Conservation (phyloP, 1,140 invertebrate species). For the silkworm (Bombyx mori) region ASM3026992v2 NC_085123.1:12017001-12017500, state of each 20-base stretch:
- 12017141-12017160: slow-evolving; percentile 87
- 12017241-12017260: slow-evolving; percentile 94
- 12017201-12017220: slow-evolving; percentile 77
- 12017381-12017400: slow-evolving; percentile 75
- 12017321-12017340: slow-evolving; percentile 61
- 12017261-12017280: slow-evolving; percentile 90
- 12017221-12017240: slow-evolving; percentile 83
- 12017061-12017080: slow-evolving; percentile 74
- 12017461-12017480: slow-evolving; percentile 74
- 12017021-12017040: slow-evolving; percentile 77
- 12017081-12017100: slow-evolving; percentile 82
- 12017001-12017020: slow-evolving; percentile 80
- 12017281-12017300: slow-evolving; percentile 71
- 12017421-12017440: slow-evolving; percentile 77
- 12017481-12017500: slow-evolving; percentile 75
- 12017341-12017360: slow-evolving; percentile 71
- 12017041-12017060: slow-evolving; percentile 59
- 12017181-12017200: slow-evolving; percentile 72
- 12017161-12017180: slow-evolving; percentile 77
- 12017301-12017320: slow-evolving; percentile 47
- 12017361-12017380: slow-evolving; percentile 77
- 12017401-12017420: slow-evolving; percentile 75
- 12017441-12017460: slow-evolving; percentile 81
- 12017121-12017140: slow-evolving; percentile 82
- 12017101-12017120: slow-evolving; percentile 87